phyloP scores from a whole-genome alignment of 2,888 invertebrate genomes.

The Yponomeuta sedellus region DNA sequence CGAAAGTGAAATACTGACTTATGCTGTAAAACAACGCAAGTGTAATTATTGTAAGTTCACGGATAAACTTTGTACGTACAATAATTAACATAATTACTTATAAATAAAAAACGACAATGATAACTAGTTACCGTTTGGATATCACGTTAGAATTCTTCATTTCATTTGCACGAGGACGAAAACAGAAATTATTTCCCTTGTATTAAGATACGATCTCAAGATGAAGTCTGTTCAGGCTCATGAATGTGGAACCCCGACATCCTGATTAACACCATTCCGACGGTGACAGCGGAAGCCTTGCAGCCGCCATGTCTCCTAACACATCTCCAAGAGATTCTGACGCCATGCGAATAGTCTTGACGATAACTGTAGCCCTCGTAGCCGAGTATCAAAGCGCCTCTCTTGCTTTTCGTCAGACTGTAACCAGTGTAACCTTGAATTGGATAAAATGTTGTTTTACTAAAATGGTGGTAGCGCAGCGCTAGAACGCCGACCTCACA shows the following conservation, averaged over 20 bases:
- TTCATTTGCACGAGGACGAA: too few species aligned
- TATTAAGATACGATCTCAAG: neutral
- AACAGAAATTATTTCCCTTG: neutral
- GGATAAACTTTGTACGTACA: too few species aligned
- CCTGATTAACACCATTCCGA: constrained; percentile 19
- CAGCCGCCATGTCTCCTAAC: constrained; percentile 22
- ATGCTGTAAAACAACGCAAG: too few species aligned
- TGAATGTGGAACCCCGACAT: constrained; percentile 22
- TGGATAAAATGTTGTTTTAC: neutral
- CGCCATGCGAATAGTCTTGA: constrained; percentile 26
- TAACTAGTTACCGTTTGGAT: too few species aligned
- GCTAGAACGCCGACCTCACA: too few species aligned
- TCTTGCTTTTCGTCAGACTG: constrained; percentile 27
- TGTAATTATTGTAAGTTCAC: too few species aligned
- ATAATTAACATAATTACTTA: too few species aligned
- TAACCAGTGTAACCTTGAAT: constrained; percentile 18
- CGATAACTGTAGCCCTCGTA: constrained; percentile 25
- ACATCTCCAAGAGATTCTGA: constrained; percentile 29
- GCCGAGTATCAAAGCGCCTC: constrained; percentile 26
- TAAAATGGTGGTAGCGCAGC: too few species aligned
- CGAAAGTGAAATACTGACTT: too few species aligned
- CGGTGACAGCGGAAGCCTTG: constrained; percentile 25
- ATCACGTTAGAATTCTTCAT: too few species aligned
- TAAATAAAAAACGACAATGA: too few species aligned
- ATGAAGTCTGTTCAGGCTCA: constrained; percentile 16